Evolutionary conservation across 2,113 vertebrate species (phyloP), one percentile per base, ranked within the genome.

Genomic region (Macroglossus sobrinus): DNA sequence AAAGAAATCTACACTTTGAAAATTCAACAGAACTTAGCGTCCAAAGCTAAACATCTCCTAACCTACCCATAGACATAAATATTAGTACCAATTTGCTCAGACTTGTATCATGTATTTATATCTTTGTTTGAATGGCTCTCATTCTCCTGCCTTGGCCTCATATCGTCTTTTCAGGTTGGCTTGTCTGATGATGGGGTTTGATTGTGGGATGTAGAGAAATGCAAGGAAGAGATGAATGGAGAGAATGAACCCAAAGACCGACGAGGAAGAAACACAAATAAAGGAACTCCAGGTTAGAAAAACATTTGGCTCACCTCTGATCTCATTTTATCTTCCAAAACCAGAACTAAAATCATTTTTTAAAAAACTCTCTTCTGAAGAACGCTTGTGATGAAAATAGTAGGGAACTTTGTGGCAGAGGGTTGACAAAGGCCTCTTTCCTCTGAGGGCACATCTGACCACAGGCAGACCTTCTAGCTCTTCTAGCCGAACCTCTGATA

Each of bases 121-220:
- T 21, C 76, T 35, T 71, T 81, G 22, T 24, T n/a, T 68, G 88
- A n/a, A 28, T 61, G 16, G 4, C 30, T 33, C 21, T 4, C 50
- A 28, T 33, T 57, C 21, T 9, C 21, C n/a, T 14, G 24, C 24
- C 33, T 2, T 38, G 40, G n/a, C 22, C 71, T 33, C 22, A 30
- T 10, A 24, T 19, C 1, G 0, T 61, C 40, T 76, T 63, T 76
- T 40, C 71, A 76, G 0, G 13, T 14, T 28, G 45, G 2, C 7
- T 50, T 14, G 4, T 50, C 38, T 0, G 16, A 38, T 38, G 28
- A 50, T 2, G 1, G 1, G 6, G 30, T 19, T 47, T 90, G 88
- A 14, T 11, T 13, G 2, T 14, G 14, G 9, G 75, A 55, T n/a
- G 2, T 19, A 8, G 19, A 89, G 53, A 69, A 24, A 7, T 4